Conservation (phyloP, 2,888 invertebrate species). For the Limnephilus rhombicus region DNA sequence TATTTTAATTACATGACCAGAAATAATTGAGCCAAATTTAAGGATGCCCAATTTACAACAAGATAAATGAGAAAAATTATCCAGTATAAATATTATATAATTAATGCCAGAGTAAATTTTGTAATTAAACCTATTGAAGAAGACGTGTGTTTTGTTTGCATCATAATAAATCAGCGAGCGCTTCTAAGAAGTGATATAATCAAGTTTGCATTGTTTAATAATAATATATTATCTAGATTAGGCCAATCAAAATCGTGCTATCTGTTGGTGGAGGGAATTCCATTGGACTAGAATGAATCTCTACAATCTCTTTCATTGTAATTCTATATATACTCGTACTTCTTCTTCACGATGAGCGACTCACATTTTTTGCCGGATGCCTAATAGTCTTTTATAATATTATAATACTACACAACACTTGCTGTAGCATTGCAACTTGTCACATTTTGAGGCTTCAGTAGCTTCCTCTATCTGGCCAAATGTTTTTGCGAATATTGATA, state of each 20-base stretch:
- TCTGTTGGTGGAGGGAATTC: neutral
- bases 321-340: constrained; percentile 1
- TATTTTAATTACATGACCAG: neutral
- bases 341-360: neutral
- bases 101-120: neutral
- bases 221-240: neutral
- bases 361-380: neutral
- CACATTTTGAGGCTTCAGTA: constrained; percentile 36
- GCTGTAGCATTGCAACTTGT: neutral
- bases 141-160: neutral
- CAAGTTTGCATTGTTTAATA: neutral
- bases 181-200: neutral
- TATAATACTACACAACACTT: neutral
- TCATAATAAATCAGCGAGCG: neutral
- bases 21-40: neutral
- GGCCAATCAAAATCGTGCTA: neutral
- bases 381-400: neutral
- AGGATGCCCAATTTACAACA: neutral
- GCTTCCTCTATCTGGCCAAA: constrained; percentile 17
- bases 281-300: neutral
- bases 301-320: neutral
- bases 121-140: neutral
- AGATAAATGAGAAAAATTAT: neutral
- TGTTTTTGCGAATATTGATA: constrained; percentile 27
- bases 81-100: too few species aligned